A percentile compares a stretch with the other conserved stretches of the same genome.
These are phyloP conservation scores for Agrotis clavis DNA, from an alignment of 2,888 invertebrate genomes.

Conservation along the genomic window DNA sequence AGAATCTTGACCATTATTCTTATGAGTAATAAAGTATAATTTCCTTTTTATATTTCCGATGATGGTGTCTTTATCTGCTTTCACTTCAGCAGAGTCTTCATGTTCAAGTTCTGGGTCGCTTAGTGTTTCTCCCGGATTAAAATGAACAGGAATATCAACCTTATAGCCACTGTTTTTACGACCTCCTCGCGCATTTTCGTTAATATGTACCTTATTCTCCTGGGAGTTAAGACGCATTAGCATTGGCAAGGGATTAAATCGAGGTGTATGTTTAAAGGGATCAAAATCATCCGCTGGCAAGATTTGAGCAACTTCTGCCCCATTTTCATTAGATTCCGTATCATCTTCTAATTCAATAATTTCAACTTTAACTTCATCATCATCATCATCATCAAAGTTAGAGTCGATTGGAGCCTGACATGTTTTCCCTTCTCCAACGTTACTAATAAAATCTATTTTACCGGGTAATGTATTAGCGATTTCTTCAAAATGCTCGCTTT, in stretches of 20 bases:
- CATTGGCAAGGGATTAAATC: conserved; percentile 35
- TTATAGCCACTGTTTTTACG: conserved; percentile 19
- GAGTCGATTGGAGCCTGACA: not conserved
- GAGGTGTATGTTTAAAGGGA: conserved; percentile 32
- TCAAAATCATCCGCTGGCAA: conserved; percentile 10
- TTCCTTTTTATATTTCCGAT: conserved; percentile 51
- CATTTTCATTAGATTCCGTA: not conserved
- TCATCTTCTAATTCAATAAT: conserved; percentile 1
- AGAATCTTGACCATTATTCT: conserved; percentile 21
- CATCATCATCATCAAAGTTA: conserved; percentile 4
- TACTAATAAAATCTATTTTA: conserved; percentile 28
- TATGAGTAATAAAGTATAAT: conserved; percentile 49
- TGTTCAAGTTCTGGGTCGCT: conserved; percentile 61
- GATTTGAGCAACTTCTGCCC: conserved; percentile 7
- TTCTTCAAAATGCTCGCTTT: conserved; percentile 36
- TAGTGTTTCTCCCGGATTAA: conserved; percentile 36
- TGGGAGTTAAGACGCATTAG: conserved; percentile 43
- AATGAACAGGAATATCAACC: conserved; percentile 14
- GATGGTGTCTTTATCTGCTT: conserved; percentile 22
- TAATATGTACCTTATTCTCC: conserved; percentile 15
- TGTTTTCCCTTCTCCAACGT: conserved; percentile 17
- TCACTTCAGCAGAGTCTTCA: conserved; percentile 37
- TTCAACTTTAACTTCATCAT: conserved; percentile 17
- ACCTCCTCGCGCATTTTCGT: not conserved
- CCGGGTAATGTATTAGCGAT: conserved; percentile 32